Conservation (phyloP, 2,797 vertebrate genomes). For the Holocentrus rufus region DNA sequence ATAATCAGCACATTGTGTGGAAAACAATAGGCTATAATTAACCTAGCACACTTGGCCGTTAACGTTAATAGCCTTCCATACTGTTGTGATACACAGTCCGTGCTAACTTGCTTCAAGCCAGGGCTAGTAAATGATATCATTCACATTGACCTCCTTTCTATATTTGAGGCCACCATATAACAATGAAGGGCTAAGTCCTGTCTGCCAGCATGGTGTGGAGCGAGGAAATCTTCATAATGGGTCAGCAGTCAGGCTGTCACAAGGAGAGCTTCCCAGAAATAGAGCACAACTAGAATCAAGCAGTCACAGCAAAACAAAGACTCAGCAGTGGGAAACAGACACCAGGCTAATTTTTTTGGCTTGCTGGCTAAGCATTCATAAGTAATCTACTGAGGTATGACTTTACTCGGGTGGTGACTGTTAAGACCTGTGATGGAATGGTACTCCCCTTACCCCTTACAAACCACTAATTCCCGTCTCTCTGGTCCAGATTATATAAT, state of each 20-base stretch:
- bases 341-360: background rate
- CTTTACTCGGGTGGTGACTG: background rate
- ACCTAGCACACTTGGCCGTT: slow-evolving; percentile 35
- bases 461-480: background rate
- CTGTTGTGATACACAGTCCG: slow-evolving; percentile 52
- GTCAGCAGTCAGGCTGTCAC: slow-evolving; percentile 30
- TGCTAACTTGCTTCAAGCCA: slow-evolving; percentile 39
- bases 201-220: slow-evolving; percentile 35
- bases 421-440: background rate
- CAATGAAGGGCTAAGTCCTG: slow-evolving; percentile 54
- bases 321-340: background rate
- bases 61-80: slow-evolving; percentile 61
- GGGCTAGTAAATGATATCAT: slow-evolving; percentile 59
- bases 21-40: slow-evolving; percentile 63
- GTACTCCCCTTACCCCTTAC: background rate
- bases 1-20: slow-evolving; percentile 57
- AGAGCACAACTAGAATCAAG: slow-evolving; percentile 27
- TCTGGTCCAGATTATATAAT: background rate
- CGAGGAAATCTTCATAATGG: slow-evolving; percentile 50
- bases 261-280: slow-evolving; percentile 36
- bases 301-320: slow-evolving; percentile 3
- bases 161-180: slow-evolving; percentile 43
- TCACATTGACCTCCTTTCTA: slow-evolving; percentile 62
- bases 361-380: background rate
- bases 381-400: background rate